Evolutionary conservation across 2,797 vertebrate species (phyloP).

Genomic region (Poecilia wingei): DNA sequence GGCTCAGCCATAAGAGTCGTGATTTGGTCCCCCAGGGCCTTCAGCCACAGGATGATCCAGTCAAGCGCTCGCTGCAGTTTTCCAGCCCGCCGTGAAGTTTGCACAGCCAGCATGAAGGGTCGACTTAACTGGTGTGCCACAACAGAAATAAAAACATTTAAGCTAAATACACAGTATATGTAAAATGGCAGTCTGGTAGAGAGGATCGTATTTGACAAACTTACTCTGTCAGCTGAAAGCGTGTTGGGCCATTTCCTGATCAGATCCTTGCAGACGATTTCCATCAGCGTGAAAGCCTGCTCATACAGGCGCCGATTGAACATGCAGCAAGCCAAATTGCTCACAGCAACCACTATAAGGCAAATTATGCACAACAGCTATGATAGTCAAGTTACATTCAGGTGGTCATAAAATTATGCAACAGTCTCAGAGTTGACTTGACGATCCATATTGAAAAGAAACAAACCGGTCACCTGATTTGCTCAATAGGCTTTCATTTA

Average conservation of each 20-base stretch:
- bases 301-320: conserved; percentile 84
- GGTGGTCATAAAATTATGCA: not conserved
- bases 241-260: conserved; percentile 66
- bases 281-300: conserved; percentile 80
- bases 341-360: conserved; percentile 81
- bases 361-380: conserved; percentile 5
- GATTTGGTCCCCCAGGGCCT: conserved; percentile 70
- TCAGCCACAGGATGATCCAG: conserved; percentile 86
- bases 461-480: conserved; percentile 79
- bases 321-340: conserved; percentile 86
- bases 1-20: conserved; percentile 82
- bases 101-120: conserved; percentile 88
- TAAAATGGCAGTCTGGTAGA: not conserved
- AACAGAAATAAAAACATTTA: not conserved
- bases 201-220: not conserved
- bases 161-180: not conserved
- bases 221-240: conserved; percentile 84
- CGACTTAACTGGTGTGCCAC: conserved; percentile 80
- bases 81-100: conserved; percentile 83
- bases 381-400: not conserved
- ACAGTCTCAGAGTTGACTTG: not conserved
- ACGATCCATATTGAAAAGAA: not conserved
- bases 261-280: conserved; percentile 82
- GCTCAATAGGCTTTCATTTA: conserved; percentile 76
- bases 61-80: conserved; percentile 79